Evolutionary conservation across 2,888 invertebrate species (phyloP), one percentile per base, ranked within the genome.

Genomic region (Galeopsomyia nigrocyanea): DNA sequence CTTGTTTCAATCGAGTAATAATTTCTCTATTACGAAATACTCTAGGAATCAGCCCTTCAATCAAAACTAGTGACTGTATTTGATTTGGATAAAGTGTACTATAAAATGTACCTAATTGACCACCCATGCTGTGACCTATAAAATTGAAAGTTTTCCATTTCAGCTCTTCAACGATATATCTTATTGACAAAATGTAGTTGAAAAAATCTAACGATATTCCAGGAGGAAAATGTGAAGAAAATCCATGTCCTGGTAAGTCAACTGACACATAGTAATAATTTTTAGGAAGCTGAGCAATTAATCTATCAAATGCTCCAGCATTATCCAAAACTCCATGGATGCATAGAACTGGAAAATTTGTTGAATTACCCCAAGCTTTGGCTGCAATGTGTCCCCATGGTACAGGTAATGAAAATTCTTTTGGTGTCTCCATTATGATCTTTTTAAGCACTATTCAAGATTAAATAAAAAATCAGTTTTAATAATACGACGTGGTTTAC

Each of bases 371-470:
- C 76, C 82, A 82, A 3, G 82, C 68, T 87, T 87, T 87, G 87
- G 89, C 86, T 76, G 89, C 87, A 49, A 91, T 79, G 75, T 88
- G 87, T 50, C 91, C 91, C 91, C 91, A 91, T 1, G 90, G 90
- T 0, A 89, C 88, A 0, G 85, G 76, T 3, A 90, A 80, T 68
- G 80, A 82, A 81, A 89, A 80, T 82, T 89, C 88, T 55, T 62
- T 72, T 60, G 39, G n/a, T 50, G 70, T 47, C 0, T 47, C 14
- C 65, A 75, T 70, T 22, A 63, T 65, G 39, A 58, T 71, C 39
- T 39, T 7, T 39, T 3, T 13, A 13, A 1, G 1, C 10, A 10
- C 7, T 13, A 39, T 39, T 39, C 13, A 39, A 39, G 1, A 39
- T 39, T 39, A 39, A 39, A 39, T 10, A 10, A 39, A 39, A 39